Evolutionary conservation across 2,888 invertebrate genomes (phyloP), one percentile per base, ranked within the genome.

Genomic region (Leptopilina myrica): DNA sequence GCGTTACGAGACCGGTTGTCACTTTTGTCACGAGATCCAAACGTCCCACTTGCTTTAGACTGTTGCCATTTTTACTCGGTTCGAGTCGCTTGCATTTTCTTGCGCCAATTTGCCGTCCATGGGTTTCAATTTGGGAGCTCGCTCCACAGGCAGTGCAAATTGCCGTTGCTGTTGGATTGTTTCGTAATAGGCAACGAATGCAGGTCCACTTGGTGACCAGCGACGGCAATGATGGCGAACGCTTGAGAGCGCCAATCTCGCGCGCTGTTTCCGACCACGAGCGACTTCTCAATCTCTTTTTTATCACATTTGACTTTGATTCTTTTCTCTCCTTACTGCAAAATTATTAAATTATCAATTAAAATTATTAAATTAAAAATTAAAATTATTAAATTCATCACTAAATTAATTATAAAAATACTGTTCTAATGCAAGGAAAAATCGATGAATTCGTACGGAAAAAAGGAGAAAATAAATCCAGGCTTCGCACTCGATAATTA

Each of bases 131-230:
- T n/a, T 88, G 88, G 26, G 89, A 90, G 85, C 88, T 90, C 0
- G 95, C 94, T 86, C 96, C 94, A 86, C 97, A 97, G 6, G 96
- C 95, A 86, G 95, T 95, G 91, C 97, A 97, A 84, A 95, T 93
- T 1, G 94, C 93, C 78, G 93, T 93, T 26, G 94, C 93, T 9
- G 93, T 94, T 84, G 89, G 90, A 83, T 94, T 93, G 92, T 97
- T 97, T 83, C 95, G 94, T 77, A 96, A 92, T 2, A 96, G 95
- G 89, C 97, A 97, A 85, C 95, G 94, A 85, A 93, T 93, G 88
- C 96, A 96, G 11, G 95, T 94, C 96, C 96, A 96, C 84, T 86
- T 88, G 14, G 87, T 88, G 20, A 90, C 87, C 78, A 92, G 81
- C 7, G 88, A 87, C 65, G 91, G 91, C 81, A 91, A 77, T 33